Conservation (phyloP, 2,888 invertebrate genomes). For the Polymixis flavicincta region DNA sequence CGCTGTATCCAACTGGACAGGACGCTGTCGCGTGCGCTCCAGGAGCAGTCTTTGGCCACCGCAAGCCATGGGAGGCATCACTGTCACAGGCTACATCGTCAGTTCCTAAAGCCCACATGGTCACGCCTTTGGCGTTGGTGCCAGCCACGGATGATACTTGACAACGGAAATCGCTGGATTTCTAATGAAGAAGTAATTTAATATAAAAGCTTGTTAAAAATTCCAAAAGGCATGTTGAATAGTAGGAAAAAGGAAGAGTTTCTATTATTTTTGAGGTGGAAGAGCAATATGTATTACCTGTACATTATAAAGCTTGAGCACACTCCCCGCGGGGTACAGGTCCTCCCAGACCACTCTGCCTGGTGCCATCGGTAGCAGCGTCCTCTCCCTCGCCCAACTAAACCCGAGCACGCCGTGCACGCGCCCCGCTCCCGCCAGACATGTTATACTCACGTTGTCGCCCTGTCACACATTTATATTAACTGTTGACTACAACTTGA, state of each 20-base stretch:
- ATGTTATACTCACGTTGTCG: slow-evolving; percentile 93
- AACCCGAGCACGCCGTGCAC: slow-evolving; percentile 93
- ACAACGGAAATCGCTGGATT: slow-evolving; percentile 94
- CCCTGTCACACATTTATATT: slow-evolving; percentile 86
- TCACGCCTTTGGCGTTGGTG: slow-evolving; percentile 89
- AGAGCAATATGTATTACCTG: slow-evolving; percentile 88
- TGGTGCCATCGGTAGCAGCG: slow-evolving; percentile 93
- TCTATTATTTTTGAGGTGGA: not conserved
- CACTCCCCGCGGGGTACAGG: slow-evolving; percentile 95
- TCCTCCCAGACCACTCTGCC: slow-evolving; percentile 96
- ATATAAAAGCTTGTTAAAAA: not conserved
- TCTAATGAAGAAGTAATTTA: slow-evolving; percentile 82
- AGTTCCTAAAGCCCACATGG: slow-evolving; percentile 92
- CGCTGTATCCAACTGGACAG: slow-evolving; percentile 89
- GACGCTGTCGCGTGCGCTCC: slow-evolving; percentile 91
- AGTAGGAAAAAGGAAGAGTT: not conserved
- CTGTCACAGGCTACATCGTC: slow-evolving; percentile 89
- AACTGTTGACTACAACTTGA: not conserved
- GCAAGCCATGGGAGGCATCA: slow-evolving; percentile 89
- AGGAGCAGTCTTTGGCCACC: slow-evolving; percentile 93
- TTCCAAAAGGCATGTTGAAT: not conserved
- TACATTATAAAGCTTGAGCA: slow-evolving; percentile 94
- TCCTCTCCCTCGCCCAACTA: slow-evolving; percentile 95
- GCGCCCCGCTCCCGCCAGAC: slow-evolving; percentile 92
- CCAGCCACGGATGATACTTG: slow-evolving; percentile 91